Percentiles rank a stretch among this genome's conserved stretches.
Evolutionary conservation across 2,797 vertebrate genomes (phyloP).

Genomic region (Ispidina lecontei): DNA sequence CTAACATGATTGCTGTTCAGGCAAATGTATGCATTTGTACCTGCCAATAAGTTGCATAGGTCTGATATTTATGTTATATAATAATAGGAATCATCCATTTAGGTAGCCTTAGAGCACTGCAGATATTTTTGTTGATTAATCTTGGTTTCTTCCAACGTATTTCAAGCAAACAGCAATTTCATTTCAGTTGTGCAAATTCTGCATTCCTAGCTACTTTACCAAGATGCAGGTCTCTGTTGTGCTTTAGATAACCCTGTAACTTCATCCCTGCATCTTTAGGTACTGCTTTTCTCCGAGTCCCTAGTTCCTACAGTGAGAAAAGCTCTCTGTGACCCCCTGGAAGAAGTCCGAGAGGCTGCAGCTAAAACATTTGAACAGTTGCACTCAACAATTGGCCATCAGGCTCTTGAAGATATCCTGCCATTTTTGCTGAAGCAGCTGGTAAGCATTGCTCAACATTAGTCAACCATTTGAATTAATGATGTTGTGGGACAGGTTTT

Average conservation of each 20-base stretch:
- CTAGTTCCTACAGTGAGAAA: slow-evolving; percentile 96
- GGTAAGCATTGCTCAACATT: slow-evolving; percentile 77
- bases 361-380: slow-evolving; percentile 99
- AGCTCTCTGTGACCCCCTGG: slow-evolving; percentile 95
- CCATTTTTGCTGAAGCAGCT: slow-evolving; percentile 93
- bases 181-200: neutral
- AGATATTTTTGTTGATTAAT: neutral
- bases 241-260: neutral
- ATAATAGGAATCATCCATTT: neutral
- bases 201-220: neutral
- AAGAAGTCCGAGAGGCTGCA: slow-evolving; percentile 95
- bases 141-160: neutral
- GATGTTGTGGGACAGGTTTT: neutral
- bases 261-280: slow-evolving; percentile 73
- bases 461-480: neutral
- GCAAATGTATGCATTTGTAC: neutral
- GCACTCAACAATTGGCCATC: slow-evolving; percentile 96
- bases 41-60: neutral
- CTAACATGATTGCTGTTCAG: neutral
- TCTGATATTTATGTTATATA: neutral
- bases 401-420: slow-evolving; percentile 96
- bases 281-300: slow-evolving; percentile 96
- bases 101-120: neutral
- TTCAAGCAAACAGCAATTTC: neutral
- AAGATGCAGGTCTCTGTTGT: accelerated